Base-by-base conservation (phyloP, 2,888 invertebrate genomes). In the Elysia crispata region DNA sequence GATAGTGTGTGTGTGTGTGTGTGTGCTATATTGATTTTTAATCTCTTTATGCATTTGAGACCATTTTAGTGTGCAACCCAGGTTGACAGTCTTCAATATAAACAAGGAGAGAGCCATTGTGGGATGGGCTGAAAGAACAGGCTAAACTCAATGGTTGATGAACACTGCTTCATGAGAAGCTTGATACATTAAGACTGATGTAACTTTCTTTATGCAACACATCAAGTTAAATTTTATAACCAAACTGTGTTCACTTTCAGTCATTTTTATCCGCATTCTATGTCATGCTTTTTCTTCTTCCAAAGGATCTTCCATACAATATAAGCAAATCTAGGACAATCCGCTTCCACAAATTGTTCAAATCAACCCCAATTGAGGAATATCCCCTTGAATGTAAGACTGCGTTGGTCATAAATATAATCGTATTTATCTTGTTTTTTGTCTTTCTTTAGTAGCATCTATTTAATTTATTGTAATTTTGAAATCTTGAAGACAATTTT, bases 341-440 rank as follows among this genome's bases (percentile, higher is more conserved):
- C 93, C 97, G 97, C 93, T 97, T 97, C 93, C 95, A 96, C 90
- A 94, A 97, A 84, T 96, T 97, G 92, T 97, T 97, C 93, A 95
- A 95, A 85, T 95, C 95, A 91, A 96, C 97, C 86, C 95, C 96
- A 69, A 94, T 95, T 30, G 96, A 96, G 89, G 97, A 97, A 92
- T 95, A 95, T 89, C 96, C 97, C 86, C 94, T 97, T 88, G 96
- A 90, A 79, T 86, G 90, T 90, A 85, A 89, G 88, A 66, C 50
- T 8, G 20, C 1, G 8, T 50, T 72, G n/a, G n/a, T n/a, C n/a
- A n/a, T n/a, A n/a, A n/a, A 50, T 6, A 23, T 30, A 20, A 23
- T 66, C 5, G 20, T 28, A 15, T 1, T 66, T 66, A 6, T 18
- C 25, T 30, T 15, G 1, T 28, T 23, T 25, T 66, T 18, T 66